Evolutionary conservation across 1,140 invertebrate species (phyloP), one percentile per base, ranked within the genome.

Genomic region (Coenobita brevimanus): DNA sequence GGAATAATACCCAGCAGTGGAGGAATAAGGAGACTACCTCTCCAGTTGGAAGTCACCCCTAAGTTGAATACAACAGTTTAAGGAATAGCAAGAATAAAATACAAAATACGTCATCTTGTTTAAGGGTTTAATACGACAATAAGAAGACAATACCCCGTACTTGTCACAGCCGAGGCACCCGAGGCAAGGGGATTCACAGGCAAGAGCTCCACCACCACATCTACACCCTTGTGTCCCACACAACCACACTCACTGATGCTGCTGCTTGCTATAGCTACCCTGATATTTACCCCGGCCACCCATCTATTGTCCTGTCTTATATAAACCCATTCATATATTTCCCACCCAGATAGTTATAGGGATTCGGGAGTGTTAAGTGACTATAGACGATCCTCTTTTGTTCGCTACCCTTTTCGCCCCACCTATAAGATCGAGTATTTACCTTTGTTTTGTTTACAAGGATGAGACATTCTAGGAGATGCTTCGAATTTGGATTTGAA

Each of bases 391-490:
- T 60, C 36, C 46, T 87, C 64, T 87, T 71, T 54, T 73, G 85
- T 87, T 73, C 60, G 0, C 0, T 17, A 81, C 71, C 30, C 76
- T 46, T 67, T 41, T 54, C 30, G 46, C 76, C 17, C 85, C 85
- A 80, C 85, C 85, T 87, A 80, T 87, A 60, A 38, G 30, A 21
- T 24, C 8, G 10, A 36, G 30, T 73, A 36, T 60, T 60, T 71
- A 87, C 85, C 85, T 87, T 87, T 87, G 85, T 87, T 87, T 87
- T 87, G 85, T 87, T 87, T 87, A 87, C 85, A 87, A 87, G 85
- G 85, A 69, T 87, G 85, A 80, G 85, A 80, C 76, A 15, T 43
- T 64, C 41, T 64, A 57, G 62, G n/a, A 69, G 78, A 87, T 87
- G 85, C 85, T 87, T 80, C 78, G 76, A 87, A 87, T 87, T 71